A percentile compares a stretch with the other conserved stretches of the same genome.
These are phyloP conservation scores for Catamblyrhynchus diadema DNA, from an alignment of 2,797 vertebrate species.

Conservation along the genomic window DNA sequence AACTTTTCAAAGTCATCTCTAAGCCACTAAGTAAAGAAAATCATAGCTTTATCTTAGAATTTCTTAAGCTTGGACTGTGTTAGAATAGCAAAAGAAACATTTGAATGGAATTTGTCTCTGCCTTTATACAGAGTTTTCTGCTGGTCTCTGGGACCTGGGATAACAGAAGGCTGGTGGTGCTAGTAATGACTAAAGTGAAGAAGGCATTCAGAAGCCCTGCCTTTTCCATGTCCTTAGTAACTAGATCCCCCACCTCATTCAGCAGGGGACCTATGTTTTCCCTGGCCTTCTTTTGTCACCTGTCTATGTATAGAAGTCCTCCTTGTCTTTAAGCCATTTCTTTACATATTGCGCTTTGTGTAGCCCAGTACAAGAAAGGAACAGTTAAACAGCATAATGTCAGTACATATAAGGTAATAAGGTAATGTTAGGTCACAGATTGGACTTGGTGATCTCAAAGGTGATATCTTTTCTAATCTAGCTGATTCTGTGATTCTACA, in stretches of 20 bases:
- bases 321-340: not conserved
- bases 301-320: not conserved
- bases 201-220: not conserved
- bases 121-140: rapidly evolving
- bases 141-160: not conserved
- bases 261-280: not conserved
- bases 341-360: not conserved
- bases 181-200: not conserved
- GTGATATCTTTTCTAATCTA: not conserved
- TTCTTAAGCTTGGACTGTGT: not conserved
- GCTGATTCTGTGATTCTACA: not conserved
- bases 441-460: not conserved
- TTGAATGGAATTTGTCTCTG: not conserved
- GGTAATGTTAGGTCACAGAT: not conserved
- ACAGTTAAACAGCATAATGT: not conserved
- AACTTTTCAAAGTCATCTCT: not conserved
- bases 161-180: not conserved
- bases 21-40: not conserved
- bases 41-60: not conserved
- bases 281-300: not conserved
- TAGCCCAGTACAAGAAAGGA: not conserved
- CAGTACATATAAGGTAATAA: not conserved
- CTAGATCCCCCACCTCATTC: not conserved
- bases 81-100: not conserved
- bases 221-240: not conserved